Evolutionary conservation across 2,888 invertebrate species (phyloP), one percentile per base, ranked within the genome.

Genomic region (Acholoe squamosa): DNA sequence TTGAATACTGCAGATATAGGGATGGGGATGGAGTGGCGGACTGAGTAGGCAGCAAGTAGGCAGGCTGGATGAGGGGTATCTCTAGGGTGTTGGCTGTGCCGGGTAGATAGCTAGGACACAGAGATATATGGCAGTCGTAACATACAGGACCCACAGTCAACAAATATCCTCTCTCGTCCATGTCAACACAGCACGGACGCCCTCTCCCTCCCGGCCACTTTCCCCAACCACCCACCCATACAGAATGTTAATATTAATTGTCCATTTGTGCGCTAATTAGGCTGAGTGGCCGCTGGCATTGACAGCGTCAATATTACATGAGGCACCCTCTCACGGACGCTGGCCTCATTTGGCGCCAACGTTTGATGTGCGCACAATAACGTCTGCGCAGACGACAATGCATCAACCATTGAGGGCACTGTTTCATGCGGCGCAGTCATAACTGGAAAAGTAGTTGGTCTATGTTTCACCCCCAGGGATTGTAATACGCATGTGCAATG

Each of bases 201-300:
- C 67, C 28, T n/a, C 67, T n/a, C 67, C 67, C 67, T 7, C 0
- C 61, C 22, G 19, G 61, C 61, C 61, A 61, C 61, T 61, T 34
- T 77, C 19, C 31, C 77, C 25, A 28, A 16, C 77, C 31, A 33
- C 77, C 31, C 77, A 19, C 77, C 77, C 77, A 77, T 28, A 77
- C 61, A 19, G 61, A 28, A 77, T 34, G 84, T 52, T 84, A 84
- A 84, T 84, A 84, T 84, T 84, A 84, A 84, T 84, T 84, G 52
- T 25, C 84, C 84, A 76, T 31, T 76, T 76, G 76, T 25, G 76
- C 76, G 25, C 28, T 76, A 76, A 76, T 76, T 76, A 76, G 76
- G 19, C 28, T 0, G 76, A 76, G 76, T 76, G 76, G 61, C 22
- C 61, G 19, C 61, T 61, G 61, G 61, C 61, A 61, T 61, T 61